Conservation (phyloP, 1,140 invertebrate genomes). For the Drosophila parabipectinata region DNA sequence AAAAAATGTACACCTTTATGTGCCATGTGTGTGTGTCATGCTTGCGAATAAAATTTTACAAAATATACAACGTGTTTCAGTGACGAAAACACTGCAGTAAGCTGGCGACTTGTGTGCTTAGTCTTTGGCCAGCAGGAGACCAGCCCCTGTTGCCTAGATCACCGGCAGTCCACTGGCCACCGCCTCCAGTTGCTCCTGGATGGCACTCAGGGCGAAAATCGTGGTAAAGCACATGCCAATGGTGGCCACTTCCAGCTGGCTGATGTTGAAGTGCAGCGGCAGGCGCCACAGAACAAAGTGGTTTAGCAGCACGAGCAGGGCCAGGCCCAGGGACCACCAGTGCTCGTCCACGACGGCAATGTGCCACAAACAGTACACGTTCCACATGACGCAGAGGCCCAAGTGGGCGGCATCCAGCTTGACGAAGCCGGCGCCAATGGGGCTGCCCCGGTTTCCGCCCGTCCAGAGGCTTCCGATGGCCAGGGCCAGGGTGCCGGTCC, state of each 20-base stretch:
- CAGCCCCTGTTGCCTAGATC: not conserved
- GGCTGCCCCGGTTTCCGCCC: slow-evolving; percentile 7
- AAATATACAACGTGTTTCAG: too few species aligned
- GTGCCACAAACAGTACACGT: slow-evolving; percentile 52
- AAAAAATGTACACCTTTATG: not conserved
- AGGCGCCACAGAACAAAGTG: slow-evolving; percentile 70
- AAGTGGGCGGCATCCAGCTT: slow-evolving; percentile 35
- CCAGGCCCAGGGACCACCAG: slow-evolving; percentile 62
- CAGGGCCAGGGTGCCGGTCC: slow-evolving; percentile 34
- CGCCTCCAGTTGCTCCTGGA: slow-evolving; percentile 51
- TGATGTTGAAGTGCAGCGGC: slow-evolving; percentile 59
- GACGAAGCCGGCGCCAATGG: slow-evolving; percentile 5
- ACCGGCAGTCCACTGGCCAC: slow-evolving; percentile 11
- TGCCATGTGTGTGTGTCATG: not conserved
- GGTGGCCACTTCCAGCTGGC: slow-evolving; percentile 54
- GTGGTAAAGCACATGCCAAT: slow-evolving; percentile 72
- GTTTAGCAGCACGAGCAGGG: slow-evolving; percentile 56
- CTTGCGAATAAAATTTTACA: too few species aligned
- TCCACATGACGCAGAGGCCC: slow-evolving; percentile 61
- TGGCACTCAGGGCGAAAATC: slow-evolving; percentile 65
- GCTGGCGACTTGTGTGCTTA: not conserved
- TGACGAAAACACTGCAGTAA: not conserved
- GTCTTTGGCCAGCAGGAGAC: not conserved
- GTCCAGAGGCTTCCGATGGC: slow-evolving; percentile 34
- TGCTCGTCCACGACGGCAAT: slow-evolving; percentile 56